Conservation (phyloP, 1,140 invertebrate species). For the Brachionus plicatilis region DNA sequence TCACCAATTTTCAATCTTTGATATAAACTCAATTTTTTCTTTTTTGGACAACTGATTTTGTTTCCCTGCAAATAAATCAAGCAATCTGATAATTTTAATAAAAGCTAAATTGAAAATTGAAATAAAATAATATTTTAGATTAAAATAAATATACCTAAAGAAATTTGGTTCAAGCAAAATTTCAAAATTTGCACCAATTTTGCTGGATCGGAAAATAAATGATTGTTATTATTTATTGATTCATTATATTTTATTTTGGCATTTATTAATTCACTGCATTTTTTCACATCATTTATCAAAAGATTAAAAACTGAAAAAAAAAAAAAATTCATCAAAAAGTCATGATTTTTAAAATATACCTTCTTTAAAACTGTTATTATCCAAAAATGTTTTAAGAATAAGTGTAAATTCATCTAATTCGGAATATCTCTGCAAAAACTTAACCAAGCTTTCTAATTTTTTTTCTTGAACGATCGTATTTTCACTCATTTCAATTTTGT, state of each 20-base stretch:
- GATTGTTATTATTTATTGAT: neutral
- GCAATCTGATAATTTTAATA: neutral
- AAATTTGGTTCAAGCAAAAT: neutral
- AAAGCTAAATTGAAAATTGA: neutral
- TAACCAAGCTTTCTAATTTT: neutral
- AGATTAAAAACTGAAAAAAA: neutral
- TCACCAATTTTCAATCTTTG: slow-evolving; percentile 4
- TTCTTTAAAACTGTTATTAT: slow-evolving; percentile 9
- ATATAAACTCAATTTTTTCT: neutral
- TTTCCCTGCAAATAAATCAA: neutral
- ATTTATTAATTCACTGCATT: slow-evolving; percentile 6
- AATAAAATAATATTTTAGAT: neutral
- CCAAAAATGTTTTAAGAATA: neutral
- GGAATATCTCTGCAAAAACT: neutral
- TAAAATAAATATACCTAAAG: neutral
- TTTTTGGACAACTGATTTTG: slow-evolving; percentile 30
- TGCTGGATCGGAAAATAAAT: slow-evolving; percentile 8
- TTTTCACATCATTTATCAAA: slow-evolving; percentile 14
- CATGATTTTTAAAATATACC: neutral
- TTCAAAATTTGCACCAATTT: neutral
- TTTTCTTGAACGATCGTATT: neutral
- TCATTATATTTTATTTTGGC: neutral
- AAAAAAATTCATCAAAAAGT: neutral
- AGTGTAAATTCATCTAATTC: neutral
- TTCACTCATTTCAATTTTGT: neutral